A percentile compares a stretch with the other conserved stretches of the same genome.
phyloP scores from a whole-genome alignment of 2,888 invertebrate genomes.

The Beris chalybata region DNA sequence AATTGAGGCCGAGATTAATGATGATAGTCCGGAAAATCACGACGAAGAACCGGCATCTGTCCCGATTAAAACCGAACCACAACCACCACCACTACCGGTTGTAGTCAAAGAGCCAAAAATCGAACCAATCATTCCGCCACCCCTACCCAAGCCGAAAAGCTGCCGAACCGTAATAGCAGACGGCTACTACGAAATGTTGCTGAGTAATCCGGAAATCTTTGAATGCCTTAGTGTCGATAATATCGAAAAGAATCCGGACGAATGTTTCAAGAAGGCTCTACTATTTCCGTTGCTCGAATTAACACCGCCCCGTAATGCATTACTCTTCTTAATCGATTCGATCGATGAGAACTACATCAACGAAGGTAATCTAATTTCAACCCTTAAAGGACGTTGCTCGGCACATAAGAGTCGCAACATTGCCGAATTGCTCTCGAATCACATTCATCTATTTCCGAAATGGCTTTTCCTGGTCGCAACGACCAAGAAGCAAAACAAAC shows the following conservation, averaged over 20 bases:
- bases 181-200: slow-evolving; percentile 76
- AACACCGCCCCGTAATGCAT: slow-evolving; percentile 80
- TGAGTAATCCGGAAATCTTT: slow-evolving; percentile 79
- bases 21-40: slow-evolving; percentile 42
- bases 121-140: slow-evolving; percentile 50
- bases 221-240: slow-evolving; percentile 78
- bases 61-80: not conserved
- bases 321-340: slow-evolving; percentile 87
- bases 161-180: slow-evolving; percentile 71
- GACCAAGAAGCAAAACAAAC: slow-evolving; percentile 81
- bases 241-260: slow-evolving; percentile 85
- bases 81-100: not conserved
- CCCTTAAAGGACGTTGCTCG: slow-evolving; percentile 55
- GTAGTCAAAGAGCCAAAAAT: slow-evolving; percentile 36
- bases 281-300: slow-evolving; percentile 85
- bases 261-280: slow-evolving; percentile 85
- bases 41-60: slow-evolving; percentile 25
- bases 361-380: slow-evolving; percentile 60
- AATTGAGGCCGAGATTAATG: slow-evolving; percentile 52
- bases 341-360: slow-evolving; percentile 79
- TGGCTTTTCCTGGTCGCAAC: slow-evolving; percentile 92
- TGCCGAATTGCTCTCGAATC: slow-evolving; percentile 81
- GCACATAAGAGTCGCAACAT: slow-evolving; percentile 65
- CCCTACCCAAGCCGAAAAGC: slow-evolving; percentile 60
- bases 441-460: slow-evolving; percentile 88